phyloP scores from a whole-genome alignment of 2,797 vertebrate species.

The Betta splendens region DNA sequence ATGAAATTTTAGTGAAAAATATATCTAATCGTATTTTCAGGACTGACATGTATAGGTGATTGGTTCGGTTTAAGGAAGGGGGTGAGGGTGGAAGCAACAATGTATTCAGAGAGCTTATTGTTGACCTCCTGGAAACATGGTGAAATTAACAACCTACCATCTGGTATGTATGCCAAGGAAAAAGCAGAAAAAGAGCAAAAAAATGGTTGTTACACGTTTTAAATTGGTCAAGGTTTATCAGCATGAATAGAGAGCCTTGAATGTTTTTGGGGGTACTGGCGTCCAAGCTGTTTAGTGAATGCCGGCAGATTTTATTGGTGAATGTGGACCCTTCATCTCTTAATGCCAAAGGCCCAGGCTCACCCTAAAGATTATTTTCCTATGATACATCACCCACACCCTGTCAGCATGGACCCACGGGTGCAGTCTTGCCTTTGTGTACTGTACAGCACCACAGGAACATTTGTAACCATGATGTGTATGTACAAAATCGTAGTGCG shows the following conservation, averaged over 20 bases:
- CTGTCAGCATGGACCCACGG: slow-evolving; percentile 63
- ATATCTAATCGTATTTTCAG: slow-evolving; percentile 72
- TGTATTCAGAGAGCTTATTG: slow-evolving; percentile 58
- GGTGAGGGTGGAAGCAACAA: not conserved
- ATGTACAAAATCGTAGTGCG: slow-evolving; percentile 41
- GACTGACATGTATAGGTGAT: slow-evolving; percentile 69
- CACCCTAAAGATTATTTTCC: slow-evolving; percentile 35
- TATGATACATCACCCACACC: slow-evolving; percentile 46
- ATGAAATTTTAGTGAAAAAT: slow-evolving; percentile 61
- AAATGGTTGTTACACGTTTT: slow-evolving; percentile 27
- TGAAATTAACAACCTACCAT: slow-evolving; percentile 53
- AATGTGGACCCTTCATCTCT: slow-evolving; percentile 72
- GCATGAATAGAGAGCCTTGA: slow-evolving; percentile 74
- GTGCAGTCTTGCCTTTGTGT: slow-evolving; percentile 54
- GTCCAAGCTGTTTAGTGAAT: slow-evolving; percentile 50
- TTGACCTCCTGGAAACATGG: slow-evolving; percentile 47
- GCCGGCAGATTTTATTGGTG: slow-evolving; percentile 54
- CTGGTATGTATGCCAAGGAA: slow-evolving; percentile 66
- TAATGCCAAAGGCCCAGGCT: slow-evolving; percentile 74
- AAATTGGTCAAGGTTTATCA: slow-evolving; percentile 43
- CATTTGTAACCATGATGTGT: slow-evolving; percentile 47
- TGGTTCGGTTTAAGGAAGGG: slow-evolving; percentile 56
- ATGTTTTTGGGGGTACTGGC: slow-evolving; percentile 69
- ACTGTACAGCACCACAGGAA: slow-evolving; percentile 48
- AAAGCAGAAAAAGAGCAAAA: slow-evolving; percentile 47